phyloP scores from a whole-genome alignment of 2,888 invertebrate species.

The Pachycephus smyrnensis region DNA sequence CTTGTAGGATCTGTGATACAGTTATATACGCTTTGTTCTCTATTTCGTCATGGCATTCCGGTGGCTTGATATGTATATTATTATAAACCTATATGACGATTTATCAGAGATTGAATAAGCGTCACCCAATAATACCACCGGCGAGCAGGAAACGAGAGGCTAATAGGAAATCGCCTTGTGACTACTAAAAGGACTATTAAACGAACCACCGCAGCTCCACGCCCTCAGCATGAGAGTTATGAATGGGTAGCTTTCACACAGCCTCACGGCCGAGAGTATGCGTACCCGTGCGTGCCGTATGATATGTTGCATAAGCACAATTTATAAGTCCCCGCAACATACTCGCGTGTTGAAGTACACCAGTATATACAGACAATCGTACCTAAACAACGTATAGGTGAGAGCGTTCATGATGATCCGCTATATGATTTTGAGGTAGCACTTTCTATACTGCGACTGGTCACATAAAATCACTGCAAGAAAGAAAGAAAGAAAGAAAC shows the following conservation, averaged over 20 bases:
- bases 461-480: neutral
- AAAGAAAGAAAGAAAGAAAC: neutral
- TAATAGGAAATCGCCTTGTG: slow-evolving; percentile 15
- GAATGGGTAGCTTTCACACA: slow-evolving; percentile 10
- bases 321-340: slow-evolving; percentile 7
- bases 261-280: neutral
- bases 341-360: neutral
- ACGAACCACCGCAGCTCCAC: slow-evolving; percentile 2
- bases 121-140: slow-evolving; percentile 8
- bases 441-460: neutral
- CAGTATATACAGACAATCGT: neutral
- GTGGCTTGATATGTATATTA: neutral
- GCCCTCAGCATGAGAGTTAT: slow-evolving; percentile 14
- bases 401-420: neutral
- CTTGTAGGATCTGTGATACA: neutral
- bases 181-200: neutral
- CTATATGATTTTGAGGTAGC: neutral
- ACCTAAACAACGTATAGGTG: neutral
- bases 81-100: neutral
- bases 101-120: slow-evolving; percentile 1
- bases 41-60: neutral
- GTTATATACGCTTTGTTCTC: neutral
- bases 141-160: slow-evolving; percentile 9
- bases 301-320: slow-evolving; percentile 16
- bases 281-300: neutral